Evolutionary conservation across 1,140 invertebrate genomes (phyloP), one percentile per base, ranked within the genome.

Genomic region (Drosophila truncata): DNA sequence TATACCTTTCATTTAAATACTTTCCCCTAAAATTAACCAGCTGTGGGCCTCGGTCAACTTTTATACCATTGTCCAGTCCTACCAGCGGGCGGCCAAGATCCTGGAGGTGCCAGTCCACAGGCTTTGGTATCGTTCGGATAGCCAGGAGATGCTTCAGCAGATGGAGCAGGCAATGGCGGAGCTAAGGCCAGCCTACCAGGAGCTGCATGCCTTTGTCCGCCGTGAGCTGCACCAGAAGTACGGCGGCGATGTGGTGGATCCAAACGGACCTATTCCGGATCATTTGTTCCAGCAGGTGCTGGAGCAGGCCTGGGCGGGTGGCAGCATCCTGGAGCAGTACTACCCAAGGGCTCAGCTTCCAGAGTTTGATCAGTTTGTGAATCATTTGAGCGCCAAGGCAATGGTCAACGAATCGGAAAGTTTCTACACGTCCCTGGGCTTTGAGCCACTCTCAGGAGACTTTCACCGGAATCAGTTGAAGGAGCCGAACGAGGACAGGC

Each of bases 131-230:
- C 93, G 93, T 4, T 94, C 94, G 54, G 94, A 94, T 57, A 94
- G 94, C 27, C 76, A 93, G 9, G 93, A 94, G 74, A 94, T 94
- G 74, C 93, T 94, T n/a, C 79, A 93, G 44, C 94, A 94, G 66
- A 92, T 95, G 77, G 93, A 93, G 2, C 93, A 93, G 57, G 88
- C 94, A 5, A 94, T 94, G 94, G 80, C 92, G 11, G 84, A 98
- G 82, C 90, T 99, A 8, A 95, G 95, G 66, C 97, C 97, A 0
- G 92, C 98, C 1, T 99, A 98, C 88, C 91, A 96, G 57, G 95
- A 98, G 92, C 87, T 99, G 0, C 98, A 99, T 80, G 96, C 97
- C 0, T 99, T 98, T 80, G 96, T 98, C 0, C 94, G 97, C 33
- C 93, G 94, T 29, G 95, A 96, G 62, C 93, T 99, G 16, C 93